These are phyloP conservation scores for Bradypodion ventrale DNA, from an alignment of 2,797 vertebrate genomes.

Conservation along the genomic window DNA sequence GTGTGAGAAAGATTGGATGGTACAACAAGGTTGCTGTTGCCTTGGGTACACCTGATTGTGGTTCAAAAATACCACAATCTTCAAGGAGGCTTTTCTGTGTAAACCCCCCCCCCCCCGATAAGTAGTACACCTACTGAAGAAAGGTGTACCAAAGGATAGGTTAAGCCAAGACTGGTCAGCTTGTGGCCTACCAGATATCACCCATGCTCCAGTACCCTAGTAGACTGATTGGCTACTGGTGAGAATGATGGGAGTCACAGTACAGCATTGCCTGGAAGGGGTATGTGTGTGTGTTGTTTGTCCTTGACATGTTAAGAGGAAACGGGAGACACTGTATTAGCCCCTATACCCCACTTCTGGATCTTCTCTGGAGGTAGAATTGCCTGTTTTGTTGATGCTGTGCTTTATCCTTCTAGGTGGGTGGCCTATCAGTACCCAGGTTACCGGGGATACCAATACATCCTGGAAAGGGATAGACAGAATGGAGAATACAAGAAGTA, in stretches of 20 bases:
- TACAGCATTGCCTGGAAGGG: not conserved
- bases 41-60: too few relatives aligned
- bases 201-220: not conserved
- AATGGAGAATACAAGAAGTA: slow-evolving; percentile 94
- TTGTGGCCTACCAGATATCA: not conserved
- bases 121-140: not conserved
- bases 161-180: not conserved
- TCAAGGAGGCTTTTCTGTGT: too few relatives aligned
- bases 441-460: slow-evolving; percentile 96
- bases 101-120: too few relatives aligned
- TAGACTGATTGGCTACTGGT: not conserved
- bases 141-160: not conserved
- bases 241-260: not conserved
- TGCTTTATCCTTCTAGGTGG: slow-evolving; percentile 80
- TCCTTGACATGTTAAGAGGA: not conserved
- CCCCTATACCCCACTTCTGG: not conserved
- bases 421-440: slow-evolving; percentile 97
- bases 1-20: too few relatives aligned
- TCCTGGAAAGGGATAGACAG: slow-evolving; percentile 93
- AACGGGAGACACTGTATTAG: not conserved
- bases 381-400: slow-evolving; percentile 6
- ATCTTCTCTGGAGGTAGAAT: not conserved
- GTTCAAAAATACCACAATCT: too few relatives aligned
- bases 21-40: too few relatives aligned
- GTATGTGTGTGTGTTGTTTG: too few relatives aligned